These are phyloP conservation scores for Stigmatopora argus DNA, from an alignment of 2,113 vertebrate genomes.

Conservation along the genomic window DNA sequence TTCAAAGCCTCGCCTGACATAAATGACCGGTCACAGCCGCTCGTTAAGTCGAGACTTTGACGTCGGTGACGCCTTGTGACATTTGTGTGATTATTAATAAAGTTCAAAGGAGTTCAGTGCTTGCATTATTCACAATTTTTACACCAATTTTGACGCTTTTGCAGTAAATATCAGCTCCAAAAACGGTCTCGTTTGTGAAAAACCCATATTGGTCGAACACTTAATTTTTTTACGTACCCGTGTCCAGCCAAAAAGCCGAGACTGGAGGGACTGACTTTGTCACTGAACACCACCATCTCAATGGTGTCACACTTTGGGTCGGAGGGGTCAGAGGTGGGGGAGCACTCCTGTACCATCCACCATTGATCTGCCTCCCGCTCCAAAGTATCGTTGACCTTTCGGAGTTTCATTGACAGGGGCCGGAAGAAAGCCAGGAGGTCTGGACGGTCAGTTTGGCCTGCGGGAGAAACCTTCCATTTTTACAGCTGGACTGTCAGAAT, in stretches of 20 bases:
- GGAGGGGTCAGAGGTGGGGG: slow-evolving; percentile 25
- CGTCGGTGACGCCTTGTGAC: no score
- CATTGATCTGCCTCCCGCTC: slow-evolving; percentile 54
- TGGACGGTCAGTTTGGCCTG: slow-evolving; percentile 47
- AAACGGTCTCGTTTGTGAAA: no score
- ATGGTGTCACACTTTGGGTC: slow-evolving; percentile 62
- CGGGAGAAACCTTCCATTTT: neutral
- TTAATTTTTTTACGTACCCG: slow-evolving; percentile 55
- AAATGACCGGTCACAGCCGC: no score
- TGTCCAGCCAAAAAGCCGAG: slow-evolving; percentile 76
- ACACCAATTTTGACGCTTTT: no score
- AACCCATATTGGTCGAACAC: no score
- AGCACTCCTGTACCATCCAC: slow-evolving; percentile 75
- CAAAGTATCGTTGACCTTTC: slow-evolving; percentile 35
- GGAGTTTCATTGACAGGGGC: slow-evolving; percentile 67
- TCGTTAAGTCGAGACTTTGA: no score
- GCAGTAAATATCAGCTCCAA: no score
- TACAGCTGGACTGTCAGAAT: no score
- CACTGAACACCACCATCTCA: slow-evolving; percentile 69
- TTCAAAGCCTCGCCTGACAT: no score
- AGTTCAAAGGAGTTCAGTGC: no score
- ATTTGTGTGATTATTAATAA: no score
- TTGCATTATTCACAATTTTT: no score
- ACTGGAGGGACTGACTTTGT: slow-evolving; percentile 79
- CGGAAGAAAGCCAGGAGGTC: slow-evolving; percentile 65